Evolutionary conservation across 1,140 invertebrate genomes (phyloP).

Genomic region (Bombus pyrosoma): DNA sequence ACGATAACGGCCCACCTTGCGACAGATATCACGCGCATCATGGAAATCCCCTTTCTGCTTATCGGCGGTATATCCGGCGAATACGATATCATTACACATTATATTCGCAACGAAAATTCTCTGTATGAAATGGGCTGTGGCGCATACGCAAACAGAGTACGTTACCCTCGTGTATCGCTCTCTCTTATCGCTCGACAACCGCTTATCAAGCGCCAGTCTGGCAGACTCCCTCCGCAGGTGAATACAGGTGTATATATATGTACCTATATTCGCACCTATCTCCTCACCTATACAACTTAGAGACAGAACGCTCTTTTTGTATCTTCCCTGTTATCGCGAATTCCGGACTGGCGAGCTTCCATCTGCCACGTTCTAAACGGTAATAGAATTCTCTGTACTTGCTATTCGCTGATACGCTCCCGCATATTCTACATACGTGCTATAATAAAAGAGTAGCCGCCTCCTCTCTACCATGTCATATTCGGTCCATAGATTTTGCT

Average conservation of each 20-base stretch:
- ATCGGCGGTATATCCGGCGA: slow-evolving; percentile 15
- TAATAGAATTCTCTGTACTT: slow-evolving; percentile 66
- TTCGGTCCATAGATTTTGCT: not conserved
- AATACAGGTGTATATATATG: slow-evolving; percentile 61
- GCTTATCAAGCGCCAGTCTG: slow-evolving; percentile 75
- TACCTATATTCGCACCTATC: slow-evolving; percentile 43
- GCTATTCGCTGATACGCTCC: slow-evolving; percentile 29
- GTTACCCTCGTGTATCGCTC: slow-evolving; percentile 68
- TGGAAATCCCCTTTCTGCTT: slow-evolving; percentile 55
- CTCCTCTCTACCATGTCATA: not conserved
- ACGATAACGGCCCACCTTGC: slow-evolving; percentile 25
- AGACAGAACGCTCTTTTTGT: slow-evolving; percentile 63
- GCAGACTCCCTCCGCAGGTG: slow-evolving; percentile 69
- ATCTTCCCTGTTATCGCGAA: slow-evolving; percentile 62
- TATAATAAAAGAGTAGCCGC: slow-evolving; percentile 34
- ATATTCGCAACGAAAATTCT: slow-evolving; percentile 36
- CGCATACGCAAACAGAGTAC: slow-evolving; percentile 56
- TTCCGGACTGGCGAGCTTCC: slow-evolving; percentile 63
- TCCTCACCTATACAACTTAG: slow-evolving; percentile 35
- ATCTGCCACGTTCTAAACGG: slow-evolving; percentile 48
- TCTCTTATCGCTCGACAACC: slow-evolving; percentile 69
- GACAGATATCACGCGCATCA: slow-evolving; percentile 30
- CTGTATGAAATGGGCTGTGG: slow-evolving; percentile 43
- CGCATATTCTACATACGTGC: slow-evolving; percentile 31
- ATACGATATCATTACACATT: slow-evolving; percentile 22